phyloP scores from a whole-genome alignment of 2,888 invertebrate genomes.

The Scelioninae gen. 1 region DNA sequence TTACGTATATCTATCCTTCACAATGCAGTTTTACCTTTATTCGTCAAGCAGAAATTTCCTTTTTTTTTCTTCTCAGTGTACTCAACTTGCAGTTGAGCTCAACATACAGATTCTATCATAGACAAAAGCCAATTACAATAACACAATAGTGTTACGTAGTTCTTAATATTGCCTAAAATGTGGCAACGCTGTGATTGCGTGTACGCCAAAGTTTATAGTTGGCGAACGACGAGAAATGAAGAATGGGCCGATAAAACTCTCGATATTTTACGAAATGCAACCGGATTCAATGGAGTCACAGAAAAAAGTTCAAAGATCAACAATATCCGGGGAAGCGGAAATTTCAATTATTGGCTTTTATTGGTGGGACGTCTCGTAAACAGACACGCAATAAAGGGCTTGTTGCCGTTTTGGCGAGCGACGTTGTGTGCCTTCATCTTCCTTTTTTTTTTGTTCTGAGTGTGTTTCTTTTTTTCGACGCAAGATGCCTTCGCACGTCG shows the following conservation, averaged over 20 bases:
- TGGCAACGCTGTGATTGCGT: slow-evolving; percentile 47
- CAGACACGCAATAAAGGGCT: slow-evolving; percentile 66
- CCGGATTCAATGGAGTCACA: slow-evolving; percentile 61
- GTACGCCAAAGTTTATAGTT: slow-evolving; percentile 61
- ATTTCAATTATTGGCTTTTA: slow-evolving; percentile 68
- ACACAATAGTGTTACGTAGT: slow-evolving; percentile 20
- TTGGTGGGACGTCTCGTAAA: slow-evolving; percentile 62
- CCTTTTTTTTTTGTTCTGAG: slow-evolving; percentile 28
- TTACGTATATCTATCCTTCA: too few species aligned
- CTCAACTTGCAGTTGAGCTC: too few species aligned
- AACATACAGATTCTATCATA: neutral
- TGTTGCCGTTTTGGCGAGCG: slow-evolving; percentile 56
- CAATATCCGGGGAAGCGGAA: slow-evolving; percentile 67
- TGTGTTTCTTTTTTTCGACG: slow-evolving; percentile 52
- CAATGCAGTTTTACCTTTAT: too few species aligned
- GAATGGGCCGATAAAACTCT: slow-evolving; percentile 63
- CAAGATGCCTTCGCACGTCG: slow-evolving; percentile 62
- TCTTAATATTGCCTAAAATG: slow-evolving; percentile 42
- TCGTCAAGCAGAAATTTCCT: too few species aligned
- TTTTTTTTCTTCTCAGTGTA: too few species aligned
- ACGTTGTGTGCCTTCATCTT: slow-evolving; percentile 21
- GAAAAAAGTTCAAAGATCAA: slow-evolving; percentile 68
- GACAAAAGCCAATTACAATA: slow-evolving; percentile 28
- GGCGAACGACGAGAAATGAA: slow-evolving; percentile 51
- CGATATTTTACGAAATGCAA: slow-evolving; percentile 69